phyloP scores from a whole-genome alignment of 2,888 invertebrate genomes.

The Eristalis arbustorum region DNA sequence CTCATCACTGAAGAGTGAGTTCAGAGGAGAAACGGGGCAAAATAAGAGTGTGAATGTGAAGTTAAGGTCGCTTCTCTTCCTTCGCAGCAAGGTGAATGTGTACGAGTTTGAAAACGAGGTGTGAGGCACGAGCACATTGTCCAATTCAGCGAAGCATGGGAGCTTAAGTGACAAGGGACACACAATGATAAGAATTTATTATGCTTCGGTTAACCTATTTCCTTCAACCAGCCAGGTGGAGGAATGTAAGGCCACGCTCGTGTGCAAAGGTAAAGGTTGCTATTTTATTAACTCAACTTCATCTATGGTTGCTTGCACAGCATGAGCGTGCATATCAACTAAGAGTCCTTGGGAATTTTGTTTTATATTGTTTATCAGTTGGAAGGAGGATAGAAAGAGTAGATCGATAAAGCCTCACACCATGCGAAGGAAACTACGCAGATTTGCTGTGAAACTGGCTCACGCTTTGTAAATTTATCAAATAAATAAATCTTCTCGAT shows the following conservation, averaged over 20 bases:
- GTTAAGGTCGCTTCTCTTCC: background rate
- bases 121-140: constrained; percentile 45
- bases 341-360: constrained; percentile 25
- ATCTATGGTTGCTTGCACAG: constrained; percentile 15
- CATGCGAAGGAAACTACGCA: background rate
- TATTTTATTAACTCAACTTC: constrained; percentile 62
- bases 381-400: constrained; percentile 17
- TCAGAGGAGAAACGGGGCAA: constrained; percentile 31
- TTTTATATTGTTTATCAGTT: background rate
- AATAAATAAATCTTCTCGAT: too few species aligned
- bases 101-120: background rate
- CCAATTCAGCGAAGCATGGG: constrained; percentile 55
- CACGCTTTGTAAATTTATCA: background rate
- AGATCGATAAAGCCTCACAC: constrained; percentile 29
- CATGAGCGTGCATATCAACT: constrained; percentile 28
- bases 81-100: background rate
- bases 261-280: constrained; percentile 43
- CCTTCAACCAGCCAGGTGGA: constrained; percentile 46
- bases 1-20: constrained; percentile 40
- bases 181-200: constrained; percentile 63
- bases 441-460: background rate
- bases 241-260: constrained; percentile 39
- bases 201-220: constrained; percentile 67
- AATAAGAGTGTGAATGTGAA: constrained; percentile 1
- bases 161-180: constrained; percentile 65